Conservation (phyloP, 1,140 invertebrate species). For the Pseudomyrmex gracilis region DNA sequence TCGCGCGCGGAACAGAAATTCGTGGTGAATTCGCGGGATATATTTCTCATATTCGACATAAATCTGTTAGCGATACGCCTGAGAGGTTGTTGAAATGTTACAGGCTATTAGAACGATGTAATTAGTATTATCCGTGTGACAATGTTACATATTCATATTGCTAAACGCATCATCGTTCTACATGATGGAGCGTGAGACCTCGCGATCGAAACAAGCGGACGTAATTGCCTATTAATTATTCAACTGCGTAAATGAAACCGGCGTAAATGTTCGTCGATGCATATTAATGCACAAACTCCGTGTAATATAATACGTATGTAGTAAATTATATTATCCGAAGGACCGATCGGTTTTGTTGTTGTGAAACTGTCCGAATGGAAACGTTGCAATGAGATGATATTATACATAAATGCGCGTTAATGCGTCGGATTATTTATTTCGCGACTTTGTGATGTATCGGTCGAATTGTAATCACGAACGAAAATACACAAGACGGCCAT, state of each 20-base stretch:
- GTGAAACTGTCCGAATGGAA: background rate
- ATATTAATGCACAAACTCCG: slow-evolving; percentile 23
- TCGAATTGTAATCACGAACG: background rate
- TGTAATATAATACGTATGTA: slow-evolving; percentile 26
- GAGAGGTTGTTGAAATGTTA: slow-evolving; percentile 17
- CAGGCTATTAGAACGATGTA: slow-evolving; percentile 12
- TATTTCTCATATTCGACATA: background rate
- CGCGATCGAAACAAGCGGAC: slow-evolving; percentile 13
- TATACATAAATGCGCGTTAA: background rate
- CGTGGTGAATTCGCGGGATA: background rate
- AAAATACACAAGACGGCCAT: background rate
- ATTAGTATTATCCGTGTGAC: slow-evolving; percentile 33
- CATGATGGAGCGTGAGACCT: slow-evolving; percentile 12
- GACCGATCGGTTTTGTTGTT: background rate
- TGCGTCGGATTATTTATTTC: slow-evolving; percentile 24
- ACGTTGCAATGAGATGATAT: slow-evolving; percentile 4
- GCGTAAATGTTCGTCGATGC: slow-evolving; percentile 40
- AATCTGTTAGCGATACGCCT: background rate
- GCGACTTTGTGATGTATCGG: slow-evolving; percentile 24
- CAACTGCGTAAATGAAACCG: slow-evolving; percentile 45
- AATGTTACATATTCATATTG: slow-evolving; percentile 28
- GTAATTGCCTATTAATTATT: slow-evolving; percentile 59
- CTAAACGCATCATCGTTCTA: slow-evolving; percentile 36
- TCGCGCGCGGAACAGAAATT: background rate
- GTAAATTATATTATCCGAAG: slow-evolving; percentile 41